Conservation (phyloP, 2,888 invertebrate species). For the Miltochrista miniata region DNA sequence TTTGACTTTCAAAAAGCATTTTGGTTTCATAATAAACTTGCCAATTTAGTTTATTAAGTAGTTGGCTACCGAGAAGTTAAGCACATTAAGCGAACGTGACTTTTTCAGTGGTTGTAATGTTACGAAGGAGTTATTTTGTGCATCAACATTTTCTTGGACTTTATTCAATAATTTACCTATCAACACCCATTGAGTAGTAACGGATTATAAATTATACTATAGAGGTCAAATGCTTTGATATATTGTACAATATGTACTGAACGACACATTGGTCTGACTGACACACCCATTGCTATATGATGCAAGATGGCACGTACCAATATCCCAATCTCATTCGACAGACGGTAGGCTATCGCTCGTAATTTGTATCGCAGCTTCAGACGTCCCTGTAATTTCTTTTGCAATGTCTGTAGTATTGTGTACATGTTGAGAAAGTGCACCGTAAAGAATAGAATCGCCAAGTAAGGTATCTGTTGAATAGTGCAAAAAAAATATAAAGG, state of each 20-base stretch:
- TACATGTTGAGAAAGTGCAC: conserved; percentile 95
- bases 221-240: neutral
- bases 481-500: conserved; percentile 56
- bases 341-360: conserved; percentile 77
- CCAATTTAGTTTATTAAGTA: too few relatives aligned
- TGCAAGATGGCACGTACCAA: conserved; percentile 67
- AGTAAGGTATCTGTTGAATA: conserved; percentile 88
- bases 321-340: conserved; percentile 71
- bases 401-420: conserved; percentile 94
- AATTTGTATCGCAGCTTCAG: conserved; percentile 85
- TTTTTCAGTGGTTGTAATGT: too few relatives aligned
- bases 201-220: neutral
- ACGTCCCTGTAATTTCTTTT: conserved; percentile 88
- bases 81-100: too few relatives aligned
- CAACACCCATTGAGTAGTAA: neutral
- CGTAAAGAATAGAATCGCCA: conserved; percentile 92
- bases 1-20: too few relatives aligned
- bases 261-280: too few relatives aligned
- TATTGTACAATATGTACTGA: too few relatives aligned
- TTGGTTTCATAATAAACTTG: too few relatives aligned
- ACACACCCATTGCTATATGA: conserved; percentile 11
- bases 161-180: neutral
- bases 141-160: too few relatives aligned
- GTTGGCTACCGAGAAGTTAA: too few relatives aligned
- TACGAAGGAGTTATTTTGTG: too few relatives aligned